Conservation (phyloP, 2,888 invertebrate species). For the Pimpla rufipes region DNA sequence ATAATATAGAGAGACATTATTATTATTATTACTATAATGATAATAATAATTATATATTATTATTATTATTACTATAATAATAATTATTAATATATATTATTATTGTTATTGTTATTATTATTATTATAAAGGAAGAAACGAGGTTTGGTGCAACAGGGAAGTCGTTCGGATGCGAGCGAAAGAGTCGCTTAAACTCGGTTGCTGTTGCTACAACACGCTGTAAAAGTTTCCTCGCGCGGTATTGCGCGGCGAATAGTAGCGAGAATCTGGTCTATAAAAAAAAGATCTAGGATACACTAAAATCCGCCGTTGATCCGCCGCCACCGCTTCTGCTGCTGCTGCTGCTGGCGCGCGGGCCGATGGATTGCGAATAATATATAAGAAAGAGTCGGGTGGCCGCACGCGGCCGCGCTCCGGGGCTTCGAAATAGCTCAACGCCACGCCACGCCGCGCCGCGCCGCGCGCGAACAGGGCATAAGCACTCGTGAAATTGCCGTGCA, state of each 20-base stretch:
- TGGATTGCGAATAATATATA: conserved; percentile 54
- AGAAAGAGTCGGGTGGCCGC: conserved; percentile 51
- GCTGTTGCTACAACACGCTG: conserved; percentile 34
- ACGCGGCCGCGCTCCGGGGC: conserved; percentile 13
- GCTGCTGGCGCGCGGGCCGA: conserved; percentile 9
- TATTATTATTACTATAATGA: no score
- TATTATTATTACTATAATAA: no score
- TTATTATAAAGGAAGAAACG: conserved; percentile 8
- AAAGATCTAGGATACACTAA: conserved; percentile 61
- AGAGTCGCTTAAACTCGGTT: conserved; percentile 18
- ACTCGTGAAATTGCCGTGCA: conserved; percentile 73
- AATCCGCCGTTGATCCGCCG: conserved; percentile 49
- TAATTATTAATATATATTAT: no score
- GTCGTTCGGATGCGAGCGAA: conserved; percentile 51
- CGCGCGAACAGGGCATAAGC: conserved; percentile 67
- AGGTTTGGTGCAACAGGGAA: conserved; percentile 57
- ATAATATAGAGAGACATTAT: no score
- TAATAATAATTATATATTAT: no score
- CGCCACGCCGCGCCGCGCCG: not conserved
- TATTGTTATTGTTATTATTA: no score
- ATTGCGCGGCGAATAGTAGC: conserved; percentile 57
- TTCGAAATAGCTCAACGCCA: conserved; percentile 5
- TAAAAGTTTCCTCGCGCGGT: conserved; percentile 58
- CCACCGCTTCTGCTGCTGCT: conserved; percentile 20
- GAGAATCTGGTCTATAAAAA: conserved; percentile 63